Evolutionary conservation across 2,888 invertebrate genomes (phyloP), one percentile per base, ranked within the genome.

Genomic region (Scaptodrosophila latifasciaeformis): DNA sequence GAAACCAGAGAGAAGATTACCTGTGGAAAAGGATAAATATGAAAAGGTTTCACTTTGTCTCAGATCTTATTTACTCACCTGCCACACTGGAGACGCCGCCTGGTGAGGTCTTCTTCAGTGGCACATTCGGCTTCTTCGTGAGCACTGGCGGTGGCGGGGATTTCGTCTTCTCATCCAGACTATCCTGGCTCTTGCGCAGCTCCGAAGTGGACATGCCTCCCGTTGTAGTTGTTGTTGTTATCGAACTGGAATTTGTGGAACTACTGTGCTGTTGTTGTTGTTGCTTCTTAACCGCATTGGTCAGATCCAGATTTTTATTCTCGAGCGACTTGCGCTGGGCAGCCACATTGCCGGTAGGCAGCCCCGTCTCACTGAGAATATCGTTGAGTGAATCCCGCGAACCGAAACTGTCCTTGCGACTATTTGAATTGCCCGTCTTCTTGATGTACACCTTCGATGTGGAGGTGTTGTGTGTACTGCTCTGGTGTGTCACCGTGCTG

Each of bases 41-140:
- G 13, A 17, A 7, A 0, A 40, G 19, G 19, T 1, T 1, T 10
- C 1, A 40, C n/a, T n/a, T n/a, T n/a, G n/a, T n/a, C n/a, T n/a
- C n/a, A n/a, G n/a, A n/a, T 34, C 13, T 5, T 12, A 13, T 35
- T 13, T 6, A 37, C 75, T 66, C 42, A 82, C 84, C 72, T 24
- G 89, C 88, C 51, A 84, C 82, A 39, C 86, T 85, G 4, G 90
- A 88, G 5, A 90, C 90, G 0, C 55, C 54, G 2, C 76, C 79
- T n/a, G 91, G 90, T 0, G 91, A 91, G 51, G 91, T 90, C 72
- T 92, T 92, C 84, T 92, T 92, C 31, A 90, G 86, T 64, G 92
- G 90, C 81, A 92, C 89, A 44, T 88, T 87, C 6, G 92, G 92
- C 84, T 92, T 92, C 68, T 89, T 89, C 44, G 87, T 86, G 34